These are phyloP conservation scores for Venustoraphidia nigricollis DNA, from an alignment of 2,888 invertebrate species.

Conservation along the genomic window DNA sequence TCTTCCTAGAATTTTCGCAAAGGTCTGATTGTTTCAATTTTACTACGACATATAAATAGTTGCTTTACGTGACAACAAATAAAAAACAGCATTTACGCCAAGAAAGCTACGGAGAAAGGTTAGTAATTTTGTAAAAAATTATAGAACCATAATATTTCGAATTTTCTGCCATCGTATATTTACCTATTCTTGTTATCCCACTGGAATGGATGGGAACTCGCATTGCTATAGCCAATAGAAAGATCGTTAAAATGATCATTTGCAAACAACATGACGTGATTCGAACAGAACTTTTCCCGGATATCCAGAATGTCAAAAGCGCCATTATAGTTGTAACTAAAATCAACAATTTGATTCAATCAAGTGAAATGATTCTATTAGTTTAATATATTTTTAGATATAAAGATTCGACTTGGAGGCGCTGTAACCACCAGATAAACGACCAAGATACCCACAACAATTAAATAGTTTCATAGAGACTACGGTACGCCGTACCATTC, in stretches of 20 bases:
- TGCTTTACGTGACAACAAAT: too few relatives aligned
- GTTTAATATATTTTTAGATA: too few relatives aligned
- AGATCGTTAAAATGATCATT: slow-evolving; percentile 18
- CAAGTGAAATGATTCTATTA: too few relatives aligned
- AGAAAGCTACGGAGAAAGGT: background rate
- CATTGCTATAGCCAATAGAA: slow-evolving; percentile 18
- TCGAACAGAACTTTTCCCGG: slow-evolving; percentile 21
- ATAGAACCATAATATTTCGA: background rate
- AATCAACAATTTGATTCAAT: slow-evolving; percentile 9
- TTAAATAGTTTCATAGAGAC: too few relatives aligned
- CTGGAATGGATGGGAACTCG: slow-evolving; percentile 20
- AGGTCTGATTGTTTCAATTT: too few relatives aligned
- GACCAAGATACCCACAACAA: too few relatives aligned
- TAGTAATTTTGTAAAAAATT: background rate
- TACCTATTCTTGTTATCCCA: slow-evolving; percentile 23
- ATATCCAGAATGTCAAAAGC: slow-evolving; percentile 23
- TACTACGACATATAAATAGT: too few relatives aligned
- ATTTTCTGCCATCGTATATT: slow-evolving; percentile 7
- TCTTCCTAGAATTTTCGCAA: too few relatives aligned
- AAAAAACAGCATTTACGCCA: background rate
- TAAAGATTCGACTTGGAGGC: too few relatives aligned
- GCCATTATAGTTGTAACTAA: slow-evolving; percentile 20
- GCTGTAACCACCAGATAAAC: too few relatives aligned
- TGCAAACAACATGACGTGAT: slow-evolving; percentile 21
- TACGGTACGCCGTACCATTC: too few relatives aligned